Conservation (phyloP, 2,113 vertebrate species). For the Pongo abelii region DNA sequence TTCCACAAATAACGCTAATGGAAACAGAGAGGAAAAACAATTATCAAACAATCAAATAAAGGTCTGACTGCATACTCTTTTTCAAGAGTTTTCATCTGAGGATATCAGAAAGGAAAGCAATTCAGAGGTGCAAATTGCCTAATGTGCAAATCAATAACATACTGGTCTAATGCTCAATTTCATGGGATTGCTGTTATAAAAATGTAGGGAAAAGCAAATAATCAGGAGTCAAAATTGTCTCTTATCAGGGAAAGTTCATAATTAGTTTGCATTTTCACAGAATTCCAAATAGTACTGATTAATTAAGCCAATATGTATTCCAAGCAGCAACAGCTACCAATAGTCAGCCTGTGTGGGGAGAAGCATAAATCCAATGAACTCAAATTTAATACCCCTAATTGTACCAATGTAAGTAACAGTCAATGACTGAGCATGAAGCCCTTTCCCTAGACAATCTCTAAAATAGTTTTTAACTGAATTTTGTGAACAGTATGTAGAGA, state of each 20-base stretch:
- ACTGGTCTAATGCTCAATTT: slow-evolving; percentile 17
- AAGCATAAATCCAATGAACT: background rate
- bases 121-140: background rate
- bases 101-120: slow-evolving; percentile 5
- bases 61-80: background rate
- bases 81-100: background rate
- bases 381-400: slow-evolving; percentile 6
- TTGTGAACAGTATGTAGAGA: too few species aligned
- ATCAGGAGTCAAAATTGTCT: background rate
- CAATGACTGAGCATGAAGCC: background rate
- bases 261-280: slow-evolving; percentile 31
- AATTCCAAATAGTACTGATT: slow-evolving; percentile 6
- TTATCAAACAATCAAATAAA: background rate
- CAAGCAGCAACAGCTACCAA: background rate
- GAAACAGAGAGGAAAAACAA: background rate
- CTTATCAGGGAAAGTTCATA: slow-evolving; percentile 17
- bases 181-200: slow-evolving; percentile 16
- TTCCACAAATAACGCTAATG: background rate
- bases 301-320: background rate
- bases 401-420: background rate
- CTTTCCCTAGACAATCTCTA: too few species aligned
- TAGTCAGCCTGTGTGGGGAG: background rate
- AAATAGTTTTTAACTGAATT: too few species aligned
- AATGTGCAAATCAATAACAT: slow-evolving; percentile 19
- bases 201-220: slow-evolving; percentile 19